Conservation (phyloP, 2,113 vertebrate species). For the Raja brachyura region DNA sequence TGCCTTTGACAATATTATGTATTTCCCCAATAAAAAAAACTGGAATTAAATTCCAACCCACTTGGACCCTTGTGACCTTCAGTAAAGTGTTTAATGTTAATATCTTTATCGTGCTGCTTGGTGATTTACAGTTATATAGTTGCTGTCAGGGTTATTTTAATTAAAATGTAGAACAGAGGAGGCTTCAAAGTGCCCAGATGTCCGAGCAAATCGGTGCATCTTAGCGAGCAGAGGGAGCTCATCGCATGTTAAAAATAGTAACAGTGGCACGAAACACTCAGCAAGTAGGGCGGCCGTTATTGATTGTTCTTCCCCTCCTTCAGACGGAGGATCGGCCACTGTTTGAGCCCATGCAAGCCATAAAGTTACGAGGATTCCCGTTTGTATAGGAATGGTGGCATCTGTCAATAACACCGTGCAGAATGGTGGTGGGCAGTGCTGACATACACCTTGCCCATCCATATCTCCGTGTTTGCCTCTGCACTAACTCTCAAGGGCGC, state of each 20-base stretch:
- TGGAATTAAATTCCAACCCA: constrained; percentile 47
- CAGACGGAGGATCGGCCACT: not conserved
- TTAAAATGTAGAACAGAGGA: not conserved
- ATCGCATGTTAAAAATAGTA: constrained; percentile 56
- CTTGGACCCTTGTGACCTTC: not conserved
- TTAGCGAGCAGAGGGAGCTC: constrained; percentile 50
- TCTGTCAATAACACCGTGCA: not conserved
- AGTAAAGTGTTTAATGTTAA: not conserved
- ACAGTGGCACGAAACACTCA: not conserved
- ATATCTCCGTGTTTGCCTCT: too few species aligned
- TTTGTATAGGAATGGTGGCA: not conserved
- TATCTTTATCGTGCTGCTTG: not conserved
- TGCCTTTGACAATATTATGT: constrained; percentile 86
- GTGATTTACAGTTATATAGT: not conserved
- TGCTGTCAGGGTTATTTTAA: not conserved
- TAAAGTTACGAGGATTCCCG: too few species aligned
- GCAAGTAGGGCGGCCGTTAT: not conserved
- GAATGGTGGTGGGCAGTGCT: not conserved
- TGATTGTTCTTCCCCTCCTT: not conserved
- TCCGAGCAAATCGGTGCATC: not conserved
- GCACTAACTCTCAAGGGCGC: too few species aligned
- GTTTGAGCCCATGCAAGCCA: not conserved
- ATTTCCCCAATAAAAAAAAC: constrained; percentile 98
- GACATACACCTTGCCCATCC: too few species aligned
- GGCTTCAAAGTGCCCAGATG: not conserved